Evolutionary conservation across 2,888 invertebrate species (phyloP).

Genomic region (Tinea pellionella): DNA sequence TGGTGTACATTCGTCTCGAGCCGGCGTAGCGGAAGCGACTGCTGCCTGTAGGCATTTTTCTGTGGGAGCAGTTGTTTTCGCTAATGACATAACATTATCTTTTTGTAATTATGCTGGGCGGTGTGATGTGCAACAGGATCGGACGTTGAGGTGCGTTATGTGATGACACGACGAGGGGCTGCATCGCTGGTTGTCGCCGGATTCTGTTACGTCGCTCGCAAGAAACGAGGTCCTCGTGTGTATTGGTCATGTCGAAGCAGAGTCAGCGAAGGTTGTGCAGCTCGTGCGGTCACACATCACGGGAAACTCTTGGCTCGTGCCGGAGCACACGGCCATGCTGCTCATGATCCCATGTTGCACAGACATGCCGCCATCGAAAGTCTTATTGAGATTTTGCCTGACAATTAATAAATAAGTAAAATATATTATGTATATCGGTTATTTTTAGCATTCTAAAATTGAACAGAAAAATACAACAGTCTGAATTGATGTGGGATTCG

Average conservation of each 20-base stretch:
- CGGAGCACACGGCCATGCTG: constrained; percentile 38
- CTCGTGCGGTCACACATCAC: constrained; percentile 46
- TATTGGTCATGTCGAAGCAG: constrained; percentile 53
- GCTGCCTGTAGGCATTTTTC: too few relatives aligned
- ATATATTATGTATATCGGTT: background rate
- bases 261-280: constrained; percentile 41
- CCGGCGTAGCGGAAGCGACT: too few relatives aligned
- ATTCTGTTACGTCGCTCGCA: constrained; percentile 49
- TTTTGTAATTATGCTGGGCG: background rate
- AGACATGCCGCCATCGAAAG: constrained; percentile 48
- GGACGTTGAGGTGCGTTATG: constrained; percentile 25
- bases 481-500: too few relatives aligned
- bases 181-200: constrained; percentile 50
- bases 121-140: background rate
- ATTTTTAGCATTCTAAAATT: background rate
- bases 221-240: constrained; percentile 48
- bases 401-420: background rate
- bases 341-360: constrained; percentile 28
- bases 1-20: too few relatives aligned
- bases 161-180: constrained; percentile 56
- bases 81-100: too few relatives aligned
- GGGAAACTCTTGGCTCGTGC: constrained; percentile 38
- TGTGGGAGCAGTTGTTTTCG: too few relatives aligned
- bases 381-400: constrained; percentile 49
- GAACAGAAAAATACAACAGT: too few relatives aligned